phyloP scores from a whole-genome alignment of 2,888 invertebrate genomes.

The Mesorhabditis belari region DNA sequence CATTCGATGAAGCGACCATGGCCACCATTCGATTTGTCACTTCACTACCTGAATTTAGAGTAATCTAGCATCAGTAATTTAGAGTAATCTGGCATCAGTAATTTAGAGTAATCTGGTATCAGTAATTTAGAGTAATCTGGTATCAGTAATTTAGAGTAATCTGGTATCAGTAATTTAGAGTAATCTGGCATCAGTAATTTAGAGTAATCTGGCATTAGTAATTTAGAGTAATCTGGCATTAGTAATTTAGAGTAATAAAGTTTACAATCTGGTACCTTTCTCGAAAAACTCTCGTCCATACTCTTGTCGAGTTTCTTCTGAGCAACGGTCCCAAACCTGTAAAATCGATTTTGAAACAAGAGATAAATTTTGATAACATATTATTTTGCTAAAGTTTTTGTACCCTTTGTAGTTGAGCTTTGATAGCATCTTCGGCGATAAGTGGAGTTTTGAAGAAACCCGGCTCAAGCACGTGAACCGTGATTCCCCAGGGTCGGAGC shows the following conservation, averaged over 20 bases:
- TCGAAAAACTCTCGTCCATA: slow-evolving; percentile 23
- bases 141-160: no score
- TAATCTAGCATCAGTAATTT: no score
- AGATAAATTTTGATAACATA: background rate
- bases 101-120: no score
- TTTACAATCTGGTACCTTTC: slow-evolving; percentile 2
- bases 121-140: no score
- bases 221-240: no score
- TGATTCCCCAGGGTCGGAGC: slow-evolving; percentile 38
- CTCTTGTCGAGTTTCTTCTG: slow-evolving; percentile 13
- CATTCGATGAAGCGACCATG: background rate
- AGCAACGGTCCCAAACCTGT: slow-evolving; percentile 17
- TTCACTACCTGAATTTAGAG: background rate
- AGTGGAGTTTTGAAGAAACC: slow-evolving; percentile 47
- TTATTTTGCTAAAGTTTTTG: no score
- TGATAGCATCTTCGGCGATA: slow-evolving; percentile 1
- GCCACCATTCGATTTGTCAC: background rate
- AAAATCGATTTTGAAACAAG: no score
- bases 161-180: no score
- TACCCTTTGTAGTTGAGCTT: no score
- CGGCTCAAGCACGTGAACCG: slow-evolving; percentile 45
- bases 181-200: no score
- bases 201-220: no score
- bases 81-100: no score
- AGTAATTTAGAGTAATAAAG: background rate